Conservation (phyloP, 2,113 vertebrate species). For the Vidua macroura region DNA sequence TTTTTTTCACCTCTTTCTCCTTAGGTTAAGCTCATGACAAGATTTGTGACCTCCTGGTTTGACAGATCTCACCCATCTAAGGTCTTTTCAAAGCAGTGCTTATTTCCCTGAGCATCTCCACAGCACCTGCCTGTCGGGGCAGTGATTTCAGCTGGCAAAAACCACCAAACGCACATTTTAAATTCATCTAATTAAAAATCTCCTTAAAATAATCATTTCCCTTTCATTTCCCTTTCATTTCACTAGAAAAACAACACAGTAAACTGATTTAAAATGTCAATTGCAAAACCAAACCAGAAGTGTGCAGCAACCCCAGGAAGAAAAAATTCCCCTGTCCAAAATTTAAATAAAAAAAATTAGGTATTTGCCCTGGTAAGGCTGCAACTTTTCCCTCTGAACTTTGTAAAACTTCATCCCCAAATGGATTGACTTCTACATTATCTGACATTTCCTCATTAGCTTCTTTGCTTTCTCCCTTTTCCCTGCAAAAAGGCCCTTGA, state of each 20-base stretch:
- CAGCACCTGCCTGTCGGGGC: neutral
- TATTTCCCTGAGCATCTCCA: neutral
- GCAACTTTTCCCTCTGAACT: constrained; percentile 24
- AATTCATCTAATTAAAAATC: neutral
- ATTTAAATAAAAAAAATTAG: neutral
- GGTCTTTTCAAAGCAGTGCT: neutral
- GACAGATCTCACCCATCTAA: neutral
- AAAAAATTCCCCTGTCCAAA: neutral
- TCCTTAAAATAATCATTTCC: neutral
- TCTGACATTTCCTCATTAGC: constrained; percentile 64
- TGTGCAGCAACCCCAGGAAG: neutral
- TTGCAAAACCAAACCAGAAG: neutral
- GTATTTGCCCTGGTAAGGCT: neutral
- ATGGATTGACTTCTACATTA: constrained; percentile 30
- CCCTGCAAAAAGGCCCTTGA: constrained; percentile 36
- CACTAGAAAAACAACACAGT: neutral
- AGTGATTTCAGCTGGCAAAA: neutral
- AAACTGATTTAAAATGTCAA: rapidly evolving
- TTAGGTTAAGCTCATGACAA: neutral
- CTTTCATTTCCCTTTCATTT: neutral
- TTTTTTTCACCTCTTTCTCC: neutral
- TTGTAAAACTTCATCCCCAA: constrained; percentile 20
- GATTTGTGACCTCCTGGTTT: neutral
- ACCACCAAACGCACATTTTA: neutral
- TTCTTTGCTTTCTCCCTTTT: constrained; percentile 43